phyloP scores from a whole-genome alignment of 1,140 invertebrate genomes.

The Aphidius ervi region DNA sequence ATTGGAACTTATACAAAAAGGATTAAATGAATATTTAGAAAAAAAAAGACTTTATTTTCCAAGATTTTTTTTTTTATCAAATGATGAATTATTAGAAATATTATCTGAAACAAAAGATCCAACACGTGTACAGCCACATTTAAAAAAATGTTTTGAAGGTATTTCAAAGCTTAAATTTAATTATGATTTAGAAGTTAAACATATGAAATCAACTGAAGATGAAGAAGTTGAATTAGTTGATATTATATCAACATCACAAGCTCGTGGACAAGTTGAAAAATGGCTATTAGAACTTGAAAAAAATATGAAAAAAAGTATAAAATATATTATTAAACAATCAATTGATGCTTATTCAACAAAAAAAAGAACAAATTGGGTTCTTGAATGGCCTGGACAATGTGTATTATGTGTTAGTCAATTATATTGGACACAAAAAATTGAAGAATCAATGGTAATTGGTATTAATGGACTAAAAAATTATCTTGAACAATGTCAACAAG shows the following conservation, averaged over 20 bases:
- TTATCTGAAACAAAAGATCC: slow-evolving; percentile 96
- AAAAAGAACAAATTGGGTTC: slow-evolving; percentile 72
- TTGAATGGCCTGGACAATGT: slow-evolving; percentile 84
- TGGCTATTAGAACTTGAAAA: slow-evolving; percentile 89
- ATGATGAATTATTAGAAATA: slow-evolving; percentile 94
- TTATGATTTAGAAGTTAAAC: slow-evolving; percentile 79
- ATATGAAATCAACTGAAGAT: slow-evolving; percentile 85
- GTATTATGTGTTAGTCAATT: slow-evolving; percentile 82
- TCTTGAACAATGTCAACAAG: slow-evolving; percentile 56
- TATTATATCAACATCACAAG: slow-evolving; percentile 79
- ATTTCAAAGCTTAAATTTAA: slow-evolving; percentile 76
- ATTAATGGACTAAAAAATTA: slow-evolving; percentile 55
- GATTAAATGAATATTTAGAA: slow-evolving; percentile 91
- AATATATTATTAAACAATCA: slow-evolving; percentile 62
- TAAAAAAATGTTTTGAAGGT: slow-evolving; percentile 28
- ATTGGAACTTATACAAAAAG: slow-evolving; percentile 85
- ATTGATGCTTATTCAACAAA: slow-evolving; percentile 65
- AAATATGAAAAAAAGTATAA: slow-evolving; percentile 85
- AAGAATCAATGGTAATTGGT: slow-evolving; percentile 63
- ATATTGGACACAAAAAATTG: slow-evolving; percentile 85
- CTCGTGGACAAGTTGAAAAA: slow-evolving; percentile 93
- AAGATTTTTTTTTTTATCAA: slow-evolving; percentile 96
- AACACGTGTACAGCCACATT: slow-evolving; percentile 50
- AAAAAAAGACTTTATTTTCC: slow-evolving; percentile 94
- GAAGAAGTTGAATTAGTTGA: slow-evolving; percentile 77